Evolutionary conservation across 2,113 vertebrate species (phyloP), one percentile per base, ranked within the genome.

Genomic region (Xenus cinereus): DNA sequence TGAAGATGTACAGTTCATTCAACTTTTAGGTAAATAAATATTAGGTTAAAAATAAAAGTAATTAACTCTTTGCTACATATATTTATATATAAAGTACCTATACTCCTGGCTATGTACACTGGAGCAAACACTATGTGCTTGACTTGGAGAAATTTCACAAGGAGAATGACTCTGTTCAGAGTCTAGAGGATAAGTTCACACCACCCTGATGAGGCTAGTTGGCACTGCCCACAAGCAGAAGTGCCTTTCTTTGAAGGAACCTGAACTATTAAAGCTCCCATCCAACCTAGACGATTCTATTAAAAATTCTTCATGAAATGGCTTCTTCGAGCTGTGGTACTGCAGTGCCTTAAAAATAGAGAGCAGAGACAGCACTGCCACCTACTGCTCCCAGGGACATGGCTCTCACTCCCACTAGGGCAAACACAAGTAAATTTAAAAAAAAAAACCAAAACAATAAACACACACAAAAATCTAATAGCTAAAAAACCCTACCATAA

Each of bases 281-380:
- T 54, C 53, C 53, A 54, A 18, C 53, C 53, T 30, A 30, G 53
- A 54, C 30, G 28, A 54, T 54, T 30, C 28, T 54, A 18, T 45
- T 9, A 66, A 69, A 60, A 2, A 6, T 10, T 21, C 16, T 28
- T 28, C n/a, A 21, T 21, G 43, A 94, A 91, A 95, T 57, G 48
- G 76, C 48, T 89, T 84, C 62, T 57, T 54, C 2, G 11, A 90
- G 59, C 45, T 51, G 37, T 27, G 57, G 37, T 28, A 21, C 48
- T 33, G n/a, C 66, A 45, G 41, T 1, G 26, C n/a, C 33, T 69
- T 33, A 21, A 27, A 74, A 73, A 15, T 0, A 0, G 37, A 46
- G 60, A 68, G 22, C 53, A 50, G 59, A 63, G 63, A 20, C 30
- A 83, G 91, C 56, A 78, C 84, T 90, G 95, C 97, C 95, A 94